These are phyloP conservation scores for Globodera rostochiensis DNA, from an alignment of 1,140 invertebrate species.

Conservation along the genomic window DNA sequence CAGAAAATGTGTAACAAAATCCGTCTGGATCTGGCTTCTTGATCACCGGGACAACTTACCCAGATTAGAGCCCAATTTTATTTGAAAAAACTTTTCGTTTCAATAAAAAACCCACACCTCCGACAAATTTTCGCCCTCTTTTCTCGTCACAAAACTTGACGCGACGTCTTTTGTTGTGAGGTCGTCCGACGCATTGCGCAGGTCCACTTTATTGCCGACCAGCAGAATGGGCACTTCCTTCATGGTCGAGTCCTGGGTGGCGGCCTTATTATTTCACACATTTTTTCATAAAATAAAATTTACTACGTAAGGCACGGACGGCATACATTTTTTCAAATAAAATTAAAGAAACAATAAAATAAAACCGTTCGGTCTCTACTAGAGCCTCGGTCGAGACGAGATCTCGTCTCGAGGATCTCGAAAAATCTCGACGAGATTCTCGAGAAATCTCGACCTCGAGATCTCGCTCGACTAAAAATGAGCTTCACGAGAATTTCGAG, in stretches of 20 bases:
- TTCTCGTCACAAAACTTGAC: constrained; percentile 46
- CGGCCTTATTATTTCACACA: not conserved
- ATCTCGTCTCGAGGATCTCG: too few species aligned
- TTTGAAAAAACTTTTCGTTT: not conserved
- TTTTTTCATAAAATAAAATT: constrained; percentile 18
- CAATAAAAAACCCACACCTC: constrained; percentile 31
- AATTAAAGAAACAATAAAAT: too few species aligned
- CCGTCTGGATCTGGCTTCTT: too few species aligned
- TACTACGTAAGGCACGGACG: not conserved
- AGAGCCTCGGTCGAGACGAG: too few species aligned
- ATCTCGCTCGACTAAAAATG: too few species aligned
- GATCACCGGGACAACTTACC: too few species aligned
- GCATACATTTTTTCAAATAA: too few species aligned
- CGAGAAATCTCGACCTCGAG: too few species aligned
- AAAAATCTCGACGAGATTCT: too few species aligned
- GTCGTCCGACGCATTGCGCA: constrained; percentile 32
- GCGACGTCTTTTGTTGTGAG: not conserved
- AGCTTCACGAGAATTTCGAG: too few species aligned
- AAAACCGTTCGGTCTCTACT: not conserved
- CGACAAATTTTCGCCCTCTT: constrained; percentile 52
- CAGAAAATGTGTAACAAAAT: too few species aligned
- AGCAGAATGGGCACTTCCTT: constrained; percentile 53
- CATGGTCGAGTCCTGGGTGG: constrained; percentile 47
- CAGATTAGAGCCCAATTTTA: not conserved
- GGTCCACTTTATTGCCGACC: constrained; percentile 53